Conservation (phyloP, 2,797 vertebrate genomes). For the Agapornis canus region DNA sequence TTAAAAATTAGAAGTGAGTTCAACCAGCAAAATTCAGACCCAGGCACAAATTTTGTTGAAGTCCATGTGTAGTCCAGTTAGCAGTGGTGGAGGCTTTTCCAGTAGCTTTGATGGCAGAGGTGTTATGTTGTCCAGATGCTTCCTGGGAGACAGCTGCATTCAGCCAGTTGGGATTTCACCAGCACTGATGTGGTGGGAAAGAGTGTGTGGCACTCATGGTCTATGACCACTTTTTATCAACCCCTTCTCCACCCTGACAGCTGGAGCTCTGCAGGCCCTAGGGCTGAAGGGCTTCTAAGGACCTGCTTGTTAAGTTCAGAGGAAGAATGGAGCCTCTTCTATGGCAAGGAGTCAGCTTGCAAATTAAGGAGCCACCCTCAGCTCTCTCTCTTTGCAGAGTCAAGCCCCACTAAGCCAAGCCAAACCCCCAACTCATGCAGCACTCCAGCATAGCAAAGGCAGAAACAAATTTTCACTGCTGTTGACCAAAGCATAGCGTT, state of each 20-base stretch:
- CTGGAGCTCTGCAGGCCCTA: neutral
- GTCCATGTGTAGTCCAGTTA: neutral
- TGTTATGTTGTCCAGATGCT: neutral
- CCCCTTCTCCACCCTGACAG: neutral
- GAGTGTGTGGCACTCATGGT: rapidly evolving
- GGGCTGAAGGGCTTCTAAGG: neutral
- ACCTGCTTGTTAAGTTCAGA: neutral
- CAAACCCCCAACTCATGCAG: rapidly evolving
- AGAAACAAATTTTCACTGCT: neutral
- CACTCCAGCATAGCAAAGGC: slow-evolving; percentile 1
- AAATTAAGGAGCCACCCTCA: neutral
- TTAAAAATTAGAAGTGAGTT: neutral
- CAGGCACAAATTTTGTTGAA: neutral
- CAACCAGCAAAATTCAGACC: neutral
- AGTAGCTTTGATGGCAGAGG: neutral
- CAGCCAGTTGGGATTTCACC: neutral
- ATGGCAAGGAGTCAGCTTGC: neutral
- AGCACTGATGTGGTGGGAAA: neutral
- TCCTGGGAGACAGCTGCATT: neutral
- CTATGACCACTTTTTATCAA: neutral
- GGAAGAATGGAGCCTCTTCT: neutral
- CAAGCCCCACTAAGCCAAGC: neutral
- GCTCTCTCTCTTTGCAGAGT: neutral
- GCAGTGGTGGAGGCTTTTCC: neutral
- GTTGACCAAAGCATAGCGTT: slow-evolving; percentile 6